Base-by-base conservation (phyloP, 92 coral and sea anemone species). In the Porites lobata region DNA sequence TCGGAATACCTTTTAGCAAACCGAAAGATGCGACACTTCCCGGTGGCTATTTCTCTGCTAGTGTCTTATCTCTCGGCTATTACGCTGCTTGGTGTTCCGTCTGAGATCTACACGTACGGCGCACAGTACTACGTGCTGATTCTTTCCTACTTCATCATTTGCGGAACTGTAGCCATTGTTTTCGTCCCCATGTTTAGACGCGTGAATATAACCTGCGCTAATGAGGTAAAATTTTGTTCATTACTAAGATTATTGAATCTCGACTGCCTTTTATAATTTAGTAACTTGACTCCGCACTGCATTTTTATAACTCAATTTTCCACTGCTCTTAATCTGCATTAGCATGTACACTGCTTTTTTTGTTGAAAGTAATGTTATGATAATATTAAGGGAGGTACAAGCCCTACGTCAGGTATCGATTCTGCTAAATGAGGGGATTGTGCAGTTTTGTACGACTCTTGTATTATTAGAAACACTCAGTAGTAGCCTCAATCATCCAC, bases 1-100 rank as follows among this genome's bases (percentile, higher is more conserved):
- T 85, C 93, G 65, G 98, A 94, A 81, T 96, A 90, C 84, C 92
- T 96, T 15, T 87, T 96, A 59, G 99, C 96, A 56, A 94, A 94
- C 76, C 96, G 95, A 21, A 93, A 88, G 65, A 96, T 96, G 99
- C 82, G 86, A 13, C 77, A 90, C 10, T 80, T 88, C 57, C 99
- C 99, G 14, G 96, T 96, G 11, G 99, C 99, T 57, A 88, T 96
- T 11, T 96, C 99, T 6, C 92, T 96, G 6, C 86, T 96, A 8
- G 99, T 96, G 51, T 96, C 99, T 2, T 96, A 95, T 69, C 91
- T 96, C 15, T 96, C 99, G 0, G 99, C 99, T 17, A 96, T 96
- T 65, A 89, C 99, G 0, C 92, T 96, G 8, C 98, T 96, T 18
- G 99, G 99, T 6, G 96, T 96, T 6, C 99, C 99, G 71, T 93